Base-by-base conservation (phyloP, 2,888 invertebrate species). In the Brachyptera risi region DNA sequence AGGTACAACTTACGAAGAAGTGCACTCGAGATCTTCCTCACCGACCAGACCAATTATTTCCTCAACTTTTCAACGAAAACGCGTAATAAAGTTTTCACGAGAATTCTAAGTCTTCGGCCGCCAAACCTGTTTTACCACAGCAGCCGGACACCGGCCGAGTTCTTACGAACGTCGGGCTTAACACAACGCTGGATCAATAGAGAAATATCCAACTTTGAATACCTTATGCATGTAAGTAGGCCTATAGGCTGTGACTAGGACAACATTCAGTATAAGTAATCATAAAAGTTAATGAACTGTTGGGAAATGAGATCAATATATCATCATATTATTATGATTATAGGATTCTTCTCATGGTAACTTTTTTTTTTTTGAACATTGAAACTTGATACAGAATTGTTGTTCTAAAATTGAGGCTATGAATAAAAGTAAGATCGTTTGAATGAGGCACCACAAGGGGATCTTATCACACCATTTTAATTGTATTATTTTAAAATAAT, bases 181-280 rank as follows among this genome's bases (percentile, higher is more conserved):
- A 83, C 81, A 1, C 81, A 83, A 69, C 78, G 79, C 64, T 85
- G 85, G 85, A 74, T 82, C 1, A 79, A 84, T 68, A 82, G 86
- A 38, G 87, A 87, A 73, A 85, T 87, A 63, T 84, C 83, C 49
- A 87, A 87, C 73, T 87, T 87, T 71, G 85, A 87, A 72, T 88
- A 89, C 73, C 73, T 90, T 65, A 90, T 89, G 87, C 78, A 70
- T 65, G 70, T 71, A 62, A 62, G 63, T 37, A 13, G 3, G 13
- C 47, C 19, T 21, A 42, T 21, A n/a, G 23, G 24, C 4, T 23
- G 11, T 31, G 11, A 31, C 11, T 7, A 7, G 31, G 31, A 31
- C 5, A 7, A 31, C 31, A 11, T 11, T 31, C 31, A 7, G 31
- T 31, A 11, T 31, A 31, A n/a, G n/a, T n/a, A n/a, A n/a, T n/a